Conservation (phyloP, 2,113 vertebrate genomes). For the Deroptyus accipitrinus region DNA sequence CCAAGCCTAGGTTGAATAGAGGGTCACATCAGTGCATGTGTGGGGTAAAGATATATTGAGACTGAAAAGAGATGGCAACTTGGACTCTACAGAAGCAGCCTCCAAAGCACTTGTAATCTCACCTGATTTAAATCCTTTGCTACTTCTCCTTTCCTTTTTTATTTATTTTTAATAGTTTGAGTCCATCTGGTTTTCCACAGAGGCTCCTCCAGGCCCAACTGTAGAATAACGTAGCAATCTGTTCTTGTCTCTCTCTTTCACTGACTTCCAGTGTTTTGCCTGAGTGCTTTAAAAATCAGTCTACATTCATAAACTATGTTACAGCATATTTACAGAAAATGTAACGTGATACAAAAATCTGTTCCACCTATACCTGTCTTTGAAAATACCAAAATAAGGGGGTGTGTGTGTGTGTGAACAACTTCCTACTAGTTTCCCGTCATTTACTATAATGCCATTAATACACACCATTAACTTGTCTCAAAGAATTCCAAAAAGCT, state of each 20-base stretch:
- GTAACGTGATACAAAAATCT: not conserved
- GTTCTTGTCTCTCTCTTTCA: not conserved
- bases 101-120: not conserved
- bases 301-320: not conserved
- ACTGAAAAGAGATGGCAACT: conserved; percentile 13
- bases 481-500: not conserved
- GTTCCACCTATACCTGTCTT: not conserved
- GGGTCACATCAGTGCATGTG: conserved; percentile 3
- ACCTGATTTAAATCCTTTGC: conserved; percentile 2
- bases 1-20: conserved; percentile 38
- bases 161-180: not conserved
- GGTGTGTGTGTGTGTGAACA: not conserved
- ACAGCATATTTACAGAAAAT: not conserved
- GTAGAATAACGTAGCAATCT: not conserved
- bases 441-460: not conserved
- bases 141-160: not conserved
- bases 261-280: not conserved
- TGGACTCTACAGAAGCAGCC: not conserved
- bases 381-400: not conserved
- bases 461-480: not conserved
- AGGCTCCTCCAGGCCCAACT: not conserved
- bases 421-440: not conserved
- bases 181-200: not conserved
- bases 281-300: not conserved
- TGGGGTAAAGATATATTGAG: not conserved